Conservation (phyloP, 2,888 invertebrate genomes). For the Pristionchus exspectatus region DNA sequence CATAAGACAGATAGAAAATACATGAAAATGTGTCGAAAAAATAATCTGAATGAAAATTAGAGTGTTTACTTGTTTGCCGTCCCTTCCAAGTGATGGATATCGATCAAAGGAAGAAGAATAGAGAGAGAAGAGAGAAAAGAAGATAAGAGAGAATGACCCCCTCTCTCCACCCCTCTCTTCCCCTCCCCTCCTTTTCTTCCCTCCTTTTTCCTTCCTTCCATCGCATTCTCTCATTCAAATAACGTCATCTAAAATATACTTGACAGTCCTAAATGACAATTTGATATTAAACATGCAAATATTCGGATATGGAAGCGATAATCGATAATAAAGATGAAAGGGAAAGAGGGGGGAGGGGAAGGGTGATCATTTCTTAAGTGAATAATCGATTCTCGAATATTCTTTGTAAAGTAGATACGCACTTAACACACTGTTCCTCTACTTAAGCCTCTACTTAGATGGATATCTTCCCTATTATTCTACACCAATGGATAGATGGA, state of each 20-base stretch:
- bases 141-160: background rate
- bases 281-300: background rate
- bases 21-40: background rate
- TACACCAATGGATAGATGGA: background rate
- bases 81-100: slow-evolving; percentile 11
- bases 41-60: background rate
- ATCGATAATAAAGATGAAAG: background rate
- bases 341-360: background rate
- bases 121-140: background rate
- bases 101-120: background rate
- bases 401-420: background rate
- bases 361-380: background rate
- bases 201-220: background rate
- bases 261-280: background rate
- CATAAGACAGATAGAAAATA: background rate
- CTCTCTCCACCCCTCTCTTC: background rate
- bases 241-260: background rate
- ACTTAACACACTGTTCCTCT: background rate
- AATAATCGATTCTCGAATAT: background rate
- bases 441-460: no score
- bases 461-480: no score
- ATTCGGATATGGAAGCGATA: background rate
- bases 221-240: background rate
- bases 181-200: background rate
- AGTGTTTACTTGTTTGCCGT: slow-evolving; percentile 10